Percentiles rank a stretch among this genome's conserved stretches.
Evolutionary conservation across 2,797 vertebrate species (phyloP).

Genomic region (Ficedula albicollis): DNA sequence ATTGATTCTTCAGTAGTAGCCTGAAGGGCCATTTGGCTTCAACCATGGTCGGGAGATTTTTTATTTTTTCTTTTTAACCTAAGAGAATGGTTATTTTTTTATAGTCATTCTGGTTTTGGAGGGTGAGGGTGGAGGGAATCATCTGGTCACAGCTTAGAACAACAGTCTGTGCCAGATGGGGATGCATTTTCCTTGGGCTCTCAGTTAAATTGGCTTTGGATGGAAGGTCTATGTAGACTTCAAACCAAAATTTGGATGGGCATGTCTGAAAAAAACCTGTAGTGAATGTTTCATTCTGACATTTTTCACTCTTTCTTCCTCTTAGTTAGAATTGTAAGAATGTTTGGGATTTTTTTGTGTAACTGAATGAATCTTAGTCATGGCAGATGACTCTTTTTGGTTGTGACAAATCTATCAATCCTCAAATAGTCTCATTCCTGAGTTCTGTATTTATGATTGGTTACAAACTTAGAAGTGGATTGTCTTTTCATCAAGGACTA

Average conservation of each 20-base stretch:
- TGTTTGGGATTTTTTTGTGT: background rate
- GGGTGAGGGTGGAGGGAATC: background rate
- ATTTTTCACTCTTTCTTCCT: background rate
- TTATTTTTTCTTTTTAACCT: slow-evolving; percentile 37
- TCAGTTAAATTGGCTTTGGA: slow-evolving; percentile 30
- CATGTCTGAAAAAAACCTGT: background rate
- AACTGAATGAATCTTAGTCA: background rate
- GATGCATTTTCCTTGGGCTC: slow-evolving; percentile 19
- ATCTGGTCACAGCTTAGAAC: slow-evolving; percentile 33
- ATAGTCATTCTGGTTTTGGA: slow-evolving; percentile 35
- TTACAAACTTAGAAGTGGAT: background rate
- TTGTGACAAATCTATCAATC: background rate
- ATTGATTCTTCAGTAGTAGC: slow-evolving; percentile 71
- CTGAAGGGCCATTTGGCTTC: slow-evolving; percentile 70
- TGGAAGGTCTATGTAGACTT: slow-evolving; percentile 22
- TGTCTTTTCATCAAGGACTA: background rate
- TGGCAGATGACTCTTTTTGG: background rate
- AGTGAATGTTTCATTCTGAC: background rate
- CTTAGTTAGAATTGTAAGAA: background rate
- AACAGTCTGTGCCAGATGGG: slow-evolving; percentile 9
- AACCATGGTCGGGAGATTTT: slow-evolving; percentile 39
- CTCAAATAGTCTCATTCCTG: background rate
- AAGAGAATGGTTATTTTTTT: slow-evolving; percentile 47
- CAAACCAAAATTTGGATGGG: background rate
- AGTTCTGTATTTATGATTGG: background rate